Conservation (phyloP, 2,113 vertebrate species). For the Pampusana beccarii region DNA sequence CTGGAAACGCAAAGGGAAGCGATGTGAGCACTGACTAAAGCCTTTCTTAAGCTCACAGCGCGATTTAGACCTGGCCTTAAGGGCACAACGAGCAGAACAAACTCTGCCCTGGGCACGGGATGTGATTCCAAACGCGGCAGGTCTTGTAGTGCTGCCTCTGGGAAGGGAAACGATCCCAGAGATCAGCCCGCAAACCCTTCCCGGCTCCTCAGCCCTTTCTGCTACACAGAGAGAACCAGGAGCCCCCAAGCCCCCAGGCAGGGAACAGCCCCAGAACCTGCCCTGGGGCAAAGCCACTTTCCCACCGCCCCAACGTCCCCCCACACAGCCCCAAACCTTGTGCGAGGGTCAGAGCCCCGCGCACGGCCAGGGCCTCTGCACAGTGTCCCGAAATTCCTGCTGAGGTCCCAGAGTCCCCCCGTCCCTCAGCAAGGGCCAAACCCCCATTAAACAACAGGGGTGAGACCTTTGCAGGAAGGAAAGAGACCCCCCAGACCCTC, state of each 20-base stretch:
- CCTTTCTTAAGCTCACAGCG: rapidly evolving
- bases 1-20: background rate
- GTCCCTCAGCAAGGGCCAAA: background rate
- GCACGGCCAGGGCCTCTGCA: background rate
- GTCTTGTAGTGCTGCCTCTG: no score
- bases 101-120: rapidly evolving
- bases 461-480: background rate
- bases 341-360: background rate
- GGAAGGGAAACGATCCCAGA: background rate
- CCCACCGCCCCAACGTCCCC: background rate
- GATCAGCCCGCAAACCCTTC: no score
- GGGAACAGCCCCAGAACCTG: background rate
- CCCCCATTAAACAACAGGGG: rapidly evolving
- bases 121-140: rapidly evolving
- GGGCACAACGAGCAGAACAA: rapidly evolving
- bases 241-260: background rate
- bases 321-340: no score
- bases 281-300: rapidly evolving
- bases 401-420: rapidly evolving
- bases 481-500: background rate
- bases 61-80: rapidly evolving
- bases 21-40: rapidly evolving
- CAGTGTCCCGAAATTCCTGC: no score
- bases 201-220: background rate
- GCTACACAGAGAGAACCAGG: background rate